These are phyloP conservation scores for Scaptomyza graminum DNA, from an alignment of 1,140 invertebrate species.

Conservation along the genomic window DNA sequence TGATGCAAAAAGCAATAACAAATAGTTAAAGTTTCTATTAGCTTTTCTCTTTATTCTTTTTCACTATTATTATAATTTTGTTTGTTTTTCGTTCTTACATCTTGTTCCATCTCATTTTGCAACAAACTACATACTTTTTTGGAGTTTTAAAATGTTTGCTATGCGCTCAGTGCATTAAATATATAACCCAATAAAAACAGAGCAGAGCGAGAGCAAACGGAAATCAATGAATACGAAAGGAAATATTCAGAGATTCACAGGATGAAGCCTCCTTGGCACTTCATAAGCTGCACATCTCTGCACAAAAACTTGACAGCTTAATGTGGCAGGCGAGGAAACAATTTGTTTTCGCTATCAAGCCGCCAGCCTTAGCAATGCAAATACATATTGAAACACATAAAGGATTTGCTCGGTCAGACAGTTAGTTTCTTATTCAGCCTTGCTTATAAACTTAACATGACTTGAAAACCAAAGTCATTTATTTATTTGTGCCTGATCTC, in stretches of 20 bases:
- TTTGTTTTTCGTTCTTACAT: slow-evolving; percentile 27
- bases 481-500: slow-evolving; percentile 43
- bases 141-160: slow-evolving; percentile 2
- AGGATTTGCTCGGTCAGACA: slow-evolving; percentile 53
- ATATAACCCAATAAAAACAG: slow-evolving; percentile 2
- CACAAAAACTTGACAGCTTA: slow-evolving; percentile 60
- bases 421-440: slow-evolving; percentile 31
- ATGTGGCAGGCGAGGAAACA: slow-evolving; percentile 60
- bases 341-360: slow-evolving; percentile 66
- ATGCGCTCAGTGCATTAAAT: slow-evolving; percentile 34
- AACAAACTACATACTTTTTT: slow-evolving; percentile 43
- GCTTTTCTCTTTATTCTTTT: slow-evolving; percentile 31
- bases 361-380: slow-evolving; percentile 60
- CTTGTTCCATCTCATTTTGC: slow-evolving; percentile 57
- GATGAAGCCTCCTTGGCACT: slow-evolving; percentile 2
- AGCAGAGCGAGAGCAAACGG: not conserved
- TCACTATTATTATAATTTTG: slow-evolving; percentile 18
- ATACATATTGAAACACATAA: slow-evolving; percentile 71
- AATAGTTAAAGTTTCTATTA: slow-evolving; percentile 57
- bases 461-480: slow-evolving; percentile 71
- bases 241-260: not conserved
- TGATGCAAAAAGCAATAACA: slow-evolving; percentile 56
- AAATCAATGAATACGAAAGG: slow-evolving; percentile 36
- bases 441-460: slow-evolving; percentile 16
- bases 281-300: slow-evolving; percentile 20